Conservation (phyloP, 2,113 vertebrate species). For the Ophiodon elongatus region DNA sequence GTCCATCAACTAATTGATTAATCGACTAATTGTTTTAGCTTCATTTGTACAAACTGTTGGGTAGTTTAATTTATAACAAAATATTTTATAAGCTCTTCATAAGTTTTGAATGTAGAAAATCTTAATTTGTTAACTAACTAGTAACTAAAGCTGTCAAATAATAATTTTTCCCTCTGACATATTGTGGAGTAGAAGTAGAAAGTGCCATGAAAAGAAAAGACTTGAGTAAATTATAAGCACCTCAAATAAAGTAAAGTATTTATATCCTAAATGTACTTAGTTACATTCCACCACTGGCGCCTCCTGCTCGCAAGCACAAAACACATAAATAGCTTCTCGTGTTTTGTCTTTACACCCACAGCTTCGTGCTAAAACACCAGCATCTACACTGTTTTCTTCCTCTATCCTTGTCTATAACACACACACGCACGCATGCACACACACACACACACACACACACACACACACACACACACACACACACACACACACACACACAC, state of each 20-base stretch:
- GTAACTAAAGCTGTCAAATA: not conserved
- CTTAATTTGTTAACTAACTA: not conserved
- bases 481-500: constrained; percentile 23
- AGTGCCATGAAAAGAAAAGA: not conserved
- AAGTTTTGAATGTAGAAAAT: not conserved
- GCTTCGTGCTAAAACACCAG: constrained; percentile 24
- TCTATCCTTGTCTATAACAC: constrained; percentile 2
- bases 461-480: constrained; percentile 25
- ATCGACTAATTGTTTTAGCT: not conserved
- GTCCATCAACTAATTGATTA: too few species aligned
- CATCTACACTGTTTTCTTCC: constrained; percentile 36
- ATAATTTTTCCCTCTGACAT: not conserved
- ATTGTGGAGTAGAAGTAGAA: not conserved
- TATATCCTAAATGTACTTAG: not conserved
- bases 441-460: constrained; percentile 33
- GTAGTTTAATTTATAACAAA: not conserved
- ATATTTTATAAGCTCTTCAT: not conserved
- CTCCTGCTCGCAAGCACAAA: constrained; percentile 16
- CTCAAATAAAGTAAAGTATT: not conserved
- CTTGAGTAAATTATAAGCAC: not conserved
- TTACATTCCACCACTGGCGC: not conserved
- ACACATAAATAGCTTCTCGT: constrained; percentile 24
- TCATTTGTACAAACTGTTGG: not conserved
- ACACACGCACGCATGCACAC: constrained; percentile 8
- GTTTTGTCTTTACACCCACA: constrained; percentile 31